Evolutionary conservation across 2,888 invertebrate species (phyloP), one percentile per base, ranked within the genome.

Genomic region (Microplitis manilae): DNA sequence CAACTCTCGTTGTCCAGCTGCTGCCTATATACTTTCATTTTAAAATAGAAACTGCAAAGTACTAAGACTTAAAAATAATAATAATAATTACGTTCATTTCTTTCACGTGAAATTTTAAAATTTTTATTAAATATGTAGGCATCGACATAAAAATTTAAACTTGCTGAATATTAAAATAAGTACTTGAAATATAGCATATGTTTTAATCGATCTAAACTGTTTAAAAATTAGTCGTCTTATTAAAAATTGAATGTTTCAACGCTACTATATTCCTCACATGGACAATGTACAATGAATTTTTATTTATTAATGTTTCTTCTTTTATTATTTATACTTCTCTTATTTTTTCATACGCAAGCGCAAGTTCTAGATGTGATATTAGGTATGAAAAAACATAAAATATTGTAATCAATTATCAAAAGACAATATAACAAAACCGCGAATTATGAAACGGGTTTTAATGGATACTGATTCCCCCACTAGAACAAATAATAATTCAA

Each of bases 401-500:
- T 72, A 13, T 68, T 30, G 59, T 17, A 13, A 15, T 15, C 59
- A 83, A 83, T 79, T 80, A 62, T 82, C 81, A 83, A 75, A 73
- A 62, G 40, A 78, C 1, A 76, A 77, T n/a, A 77, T 80, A 6
- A 62, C 68, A 9, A n/a, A 79, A 77, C 8, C 41, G 50, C 30
- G 30, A 5, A 50, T 50, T 13, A 50, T 50, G 13, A 5, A 0
- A 4, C 50, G 13, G 13, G 6, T 13, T 13, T 13, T 13, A 13
- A 13, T 5, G 13, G 9, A 50, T 2, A 13, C 13, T 13, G 13
- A 5, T 13, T 50, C 2, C 0, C 13, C 50, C 8, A 13, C 5
- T 13, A 50, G 0, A 50, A 30, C 30, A 4, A 50, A 5, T 50
- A 1, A 50, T 13, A 50, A 50, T 50, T 13, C 0, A 13, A 8